Evolutionary conservation across 2,113 vertebrate species (phyloP), one percentile per base, ranked within the genome.

Genomic region (Agelaius tricolor): DNA sequence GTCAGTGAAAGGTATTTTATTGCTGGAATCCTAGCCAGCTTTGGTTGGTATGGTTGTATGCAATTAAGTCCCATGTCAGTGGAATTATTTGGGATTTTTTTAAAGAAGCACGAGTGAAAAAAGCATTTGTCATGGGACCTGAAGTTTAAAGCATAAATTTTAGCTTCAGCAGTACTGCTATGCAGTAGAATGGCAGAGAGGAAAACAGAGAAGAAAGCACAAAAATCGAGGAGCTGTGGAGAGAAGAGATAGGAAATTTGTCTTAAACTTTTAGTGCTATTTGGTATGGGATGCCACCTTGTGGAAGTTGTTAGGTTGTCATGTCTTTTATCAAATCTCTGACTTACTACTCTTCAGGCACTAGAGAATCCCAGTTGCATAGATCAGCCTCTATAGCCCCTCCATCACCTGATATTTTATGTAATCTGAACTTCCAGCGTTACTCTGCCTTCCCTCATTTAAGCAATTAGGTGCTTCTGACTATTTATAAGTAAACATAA

Each of bases 281-380:
- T 89, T 89, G 26, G 80, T 90, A 55, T 83, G 75, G 68, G 75
- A 37, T 84, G 84, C 97, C 98, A 97, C 86, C 98, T 92, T 67
- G 96, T 96, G 97, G 94, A 79, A 33, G 3, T 37, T n/a, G 52
- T 61, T 49, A 65, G 52, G 15, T n/a, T 47, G 11, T n/a, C 54
- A 47, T 33, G 15, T 74, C 26, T 61, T 35, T 37, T 27, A 22
- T 26, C 4, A 74, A 37, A 39, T 59, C 4, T 73, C 21, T 82
- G 10, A 23, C 30, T 69, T 47, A 30, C 55, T 71, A 14, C n/a
- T 54, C 26, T 69, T 67, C 33, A 39, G 18, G 65, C 35, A 24
- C 13, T 30, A 65, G 41, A 73, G 43, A 72, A 57, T 52, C 26
- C 31, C 27, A 3, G 11, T 57, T 51, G 46, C 43, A 9, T 28